Conservation (phyloP, 2,797 vertebrate genomes). For the Sebastes ruberrimus region DNA sequence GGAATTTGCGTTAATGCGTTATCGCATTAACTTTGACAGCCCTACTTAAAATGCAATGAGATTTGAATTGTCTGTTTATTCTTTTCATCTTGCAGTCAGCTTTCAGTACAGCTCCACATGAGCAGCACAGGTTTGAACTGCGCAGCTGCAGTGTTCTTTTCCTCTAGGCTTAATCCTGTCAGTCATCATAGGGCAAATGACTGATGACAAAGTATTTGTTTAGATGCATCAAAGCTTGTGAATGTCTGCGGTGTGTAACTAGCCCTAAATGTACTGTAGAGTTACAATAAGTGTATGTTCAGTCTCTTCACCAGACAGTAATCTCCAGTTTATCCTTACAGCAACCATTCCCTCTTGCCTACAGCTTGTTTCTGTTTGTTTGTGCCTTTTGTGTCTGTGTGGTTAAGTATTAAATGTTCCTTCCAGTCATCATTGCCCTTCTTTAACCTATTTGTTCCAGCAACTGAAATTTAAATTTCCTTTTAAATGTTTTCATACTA, state of each 20-base stretch:
- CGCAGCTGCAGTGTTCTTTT: constrained; percentile 8
- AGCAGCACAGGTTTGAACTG: constrained; percentile 11
- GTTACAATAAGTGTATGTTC: neutral
- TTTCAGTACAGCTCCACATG: constrained; percentile 2
- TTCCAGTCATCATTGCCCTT: neutral
- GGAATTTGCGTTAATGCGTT: no score
- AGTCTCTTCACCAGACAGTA: constrained; percentile 2
- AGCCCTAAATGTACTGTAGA: neutral
- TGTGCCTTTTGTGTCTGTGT: neutral
- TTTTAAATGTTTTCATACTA: no score
- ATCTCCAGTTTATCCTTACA: neutral
- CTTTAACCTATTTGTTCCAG: neutral
- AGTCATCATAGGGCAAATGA: neutral
- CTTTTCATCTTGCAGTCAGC: neutral
- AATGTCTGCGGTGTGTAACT: neutral
- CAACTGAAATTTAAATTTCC: no score
- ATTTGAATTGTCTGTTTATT: neutral
- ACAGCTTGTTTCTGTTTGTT: neutral
- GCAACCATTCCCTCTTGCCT: neutral
- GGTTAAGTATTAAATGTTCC: neutral
- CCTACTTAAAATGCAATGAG: neutral
- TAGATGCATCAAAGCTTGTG: neutral
- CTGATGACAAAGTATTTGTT: neutral
- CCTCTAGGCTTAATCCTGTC: neutral
- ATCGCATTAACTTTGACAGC: no score